phyloP scores from a whole-genome alignment of 2,113 vertebrate species.

The Meriones unguiculatus region DNA sequence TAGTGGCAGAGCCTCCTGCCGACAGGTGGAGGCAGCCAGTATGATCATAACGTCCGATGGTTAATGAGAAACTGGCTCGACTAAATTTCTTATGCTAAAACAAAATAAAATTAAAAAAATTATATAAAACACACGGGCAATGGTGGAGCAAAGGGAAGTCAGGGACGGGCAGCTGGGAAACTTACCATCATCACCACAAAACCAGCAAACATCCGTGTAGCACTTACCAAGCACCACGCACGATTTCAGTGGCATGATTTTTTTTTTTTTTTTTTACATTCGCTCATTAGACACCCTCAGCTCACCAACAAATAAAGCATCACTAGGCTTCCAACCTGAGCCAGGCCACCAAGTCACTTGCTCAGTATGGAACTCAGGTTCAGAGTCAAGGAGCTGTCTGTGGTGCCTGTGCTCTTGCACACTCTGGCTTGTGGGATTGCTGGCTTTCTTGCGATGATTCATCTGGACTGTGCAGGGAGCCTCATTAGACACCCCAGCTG shows the following conservation, averaged over 20 bases:
- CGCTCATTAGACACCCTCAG: neutral
- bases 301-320: neutral
- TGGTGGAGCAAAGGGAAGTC: neutral
- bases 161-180: neutral
- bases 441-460: slow-evolving; percentile 8
- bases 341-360: neutral
- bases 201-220: neutral
- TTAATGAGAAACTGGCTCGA: neutral
- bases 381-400: neutral
- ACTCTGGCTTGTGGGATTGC: neutral
- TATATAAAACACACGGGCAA: neutral
- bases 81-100: neutral
- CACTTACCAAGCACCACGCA: neutral
- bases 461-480: neutral
- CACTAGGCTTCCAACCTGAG: neutral
- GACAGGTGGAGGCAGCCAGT: neutral
- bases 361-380: neutral
- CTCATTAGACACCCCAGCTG: neutral
- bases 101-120: neutral
- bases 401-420: neutral
- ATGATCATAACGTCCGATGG: neutral
- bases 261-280: neutral
- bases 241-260: neutral
- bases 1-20: neutral
- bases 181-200: neutral